Evolutionary conservation across 1,140 invertebrate species (phyloP).

Genomic region (Aphidius gifuensis): DNA sequence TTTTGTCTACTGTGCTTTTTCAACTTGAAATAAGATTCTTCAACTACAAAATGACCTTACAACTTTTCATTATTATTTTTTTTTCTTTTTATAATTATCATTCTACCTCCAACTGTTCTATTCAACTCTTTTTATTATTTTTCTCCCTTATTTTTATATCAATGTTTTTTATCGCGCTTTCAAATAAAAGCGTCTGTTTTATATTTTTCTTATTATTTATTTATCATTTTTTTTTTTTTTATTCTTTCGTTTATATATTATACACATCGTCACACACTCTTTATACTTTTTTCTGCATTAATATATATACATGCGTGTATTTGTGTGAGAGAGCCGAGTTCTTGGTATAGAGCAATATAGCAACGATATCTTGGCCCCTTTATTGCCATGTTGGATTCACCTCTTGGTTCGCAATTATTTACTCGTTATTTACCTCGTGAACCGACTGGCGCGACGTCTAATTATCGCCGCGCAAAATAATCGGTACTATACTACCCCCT

Average conservation of each 20-base stretch:
- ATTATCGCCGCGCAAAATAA: constrained; percentile 53
- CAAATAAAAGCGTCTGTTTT: constrained; percentile 1
- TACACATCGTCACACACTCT: background rate
- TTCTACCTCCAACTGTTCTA: background rate
- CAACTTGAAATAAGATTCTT: constrained; percentile 13
- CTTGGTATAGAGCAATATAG: background rate
- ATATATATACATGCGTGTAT: too few relatives aligned
- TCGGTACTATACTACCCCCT: constrained; percentile 42
- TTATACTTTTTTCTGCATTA: background rate
- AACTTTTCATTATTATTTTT: background rate
- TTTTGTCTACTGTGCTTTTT: constrained; percentile 1
- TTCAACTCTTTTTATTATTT: constrained; percentile 10
- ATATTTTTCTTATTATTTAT: too few relatives aligned
- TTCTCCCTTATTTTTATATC: background rate
- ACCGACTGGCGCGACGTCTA: constrained; percentile 43
- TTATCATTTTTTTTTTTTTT: constrained; percentile 1
- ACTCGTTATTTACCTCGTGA: constrained; percentile 51
- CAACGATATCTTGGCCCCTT: background rate
- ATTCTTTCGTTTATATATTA: background rate
- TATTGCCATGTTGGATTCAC: constrained; percentile 31
- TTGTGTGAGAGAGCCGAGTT: background rate
- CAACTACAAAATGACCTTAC: constrained; percentile 8
- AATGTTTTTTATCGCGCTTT: constrained; percentile 9
- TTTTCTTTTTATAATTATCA: background rate
- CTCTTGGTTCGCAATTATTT: constrained; percentile 49